phyloP scores from a whole-genome alignment of 1,140 invertebrate species.

The Cepaea nemoralis region DNA sequence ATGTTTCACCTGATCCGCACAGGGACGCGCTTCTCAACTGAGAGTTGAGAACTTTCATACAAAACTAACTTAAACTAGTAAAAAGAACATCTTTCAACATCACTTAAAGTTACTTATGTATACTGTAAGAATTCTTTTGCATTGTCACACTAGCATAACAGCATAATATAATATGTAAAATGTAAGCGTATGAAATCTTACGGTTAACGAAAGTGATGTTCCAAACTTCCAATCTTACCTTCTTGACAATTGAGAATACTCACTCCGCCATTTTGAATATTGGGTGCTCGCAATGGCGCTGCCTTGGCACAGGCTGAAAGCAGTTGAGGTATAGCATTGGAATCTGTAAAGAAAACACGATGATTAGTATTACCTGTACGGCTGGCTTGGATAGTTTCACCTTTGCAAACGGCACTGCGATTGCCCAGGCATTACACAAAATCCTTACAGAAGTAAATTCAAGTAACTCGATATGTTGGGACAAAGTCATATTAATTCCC shows the following conservation, averaged over 20 bases:
- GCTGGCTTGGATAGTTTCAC: neutral
- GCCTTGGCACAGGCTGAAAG: constrained; percentile 20
- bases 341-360: neutral
- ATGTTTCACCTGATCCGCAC: too few species aligned
- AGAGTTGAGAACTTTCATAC: too few species aligned
- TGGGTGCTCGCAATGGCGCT: constrained; percentile 33
- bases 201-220: too few species aligned
- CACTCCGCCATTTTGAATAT: constrained; percentile 35
- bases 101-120: too few species aligned
- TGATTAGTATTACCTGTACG: neutral
- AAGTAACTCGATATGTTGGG: neutral
- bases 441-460: neutral
- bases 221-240: neutral
- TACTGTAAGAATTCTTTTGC: too few species aligned
- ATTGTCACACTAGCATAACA: too few species aligned
- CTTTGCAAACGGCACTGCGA: neutral
- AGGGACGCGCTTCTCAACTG: too few species aligned
- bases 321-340: neutral
- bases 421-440: neutral
- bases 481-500: constrained; percentile 15
- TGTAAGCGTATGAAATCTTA: too few species aligned
- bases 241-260: neutral
- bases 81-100: too few species aligned
- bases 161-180: too few species aligned
- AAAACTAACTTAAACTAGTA: too few species aligned